These are phyloP conservation scores for Drosophila birchii DNA, from an alignment of 2,888 invertebrate genomes.

Conservation along the genomic window DNA sequence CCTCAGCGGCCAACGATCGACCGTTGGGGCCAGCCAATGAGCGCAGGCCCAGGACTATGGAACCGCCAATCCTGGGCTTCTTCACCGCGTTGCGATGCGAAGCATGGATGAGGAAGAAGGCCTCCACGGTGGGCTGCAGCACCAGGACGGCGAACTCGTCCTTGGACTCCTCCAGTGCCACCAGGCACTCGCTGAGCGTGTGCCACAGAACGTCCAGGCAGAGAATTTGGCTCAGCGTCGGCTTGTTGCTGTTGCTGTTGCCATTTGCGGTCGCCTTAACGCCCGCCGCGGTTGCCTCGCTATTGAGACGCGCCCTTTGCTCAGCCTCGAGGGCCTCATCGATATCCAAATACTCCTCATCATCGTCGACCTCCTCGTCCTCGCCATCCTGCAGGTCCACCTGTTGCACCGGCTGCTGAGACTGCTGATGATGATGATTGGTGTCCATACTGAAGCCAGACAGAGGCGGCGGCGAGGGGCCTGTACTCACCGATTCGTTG, in stretches of 20 bases:
- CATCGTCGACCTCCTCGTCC: constrained; percentile 14
- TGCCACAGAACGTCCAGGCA: constrained; percentile 91
- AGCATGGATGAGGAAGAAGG: constrained; percentile 95
- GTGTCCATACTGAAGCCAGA: constrained; percentile 29
- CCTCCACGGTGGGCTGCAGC: constrained; percentile 94
- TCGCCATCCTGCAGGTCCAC: constrained; percentile 7
- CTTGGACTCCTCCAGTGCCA: constrained; percentile 91
- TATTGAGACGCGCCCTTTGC: not conserved
- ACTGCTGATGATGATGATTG: constrained; percentile 15
- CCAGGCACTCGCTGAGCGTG: constrained; percentile 91
- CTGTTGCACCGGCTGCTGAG: not conserved
- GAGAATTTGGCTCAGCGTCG: constrained; percentile 91
- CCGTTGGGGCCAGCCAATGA: not conserved
- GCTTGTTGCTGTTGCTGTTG: constrained; percentile 51
- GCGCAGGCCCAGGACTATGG: not conserved
- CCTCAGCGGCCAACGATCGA: not conserved
- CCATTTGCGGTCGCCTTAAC: constrained; percentile 8
- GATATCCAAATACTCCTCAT: not conserved
- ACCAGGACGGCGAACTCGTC: constrained; percentile 95
- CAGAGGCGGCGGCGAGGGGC: constrained; percentile 2
- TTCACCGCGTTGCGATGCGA: constrained; percentile 85
- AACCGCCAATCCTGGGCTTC: constrained; percentile 48
- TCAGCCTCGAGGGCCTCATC: not conserved
- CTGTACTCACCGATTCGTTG: constrained; percentile 3
- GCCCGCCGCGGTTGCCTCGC: not conserved